Conservation (phyloP, 2,113 vertebrate genomes). For the Epinephelus fuscoguttatus region DNA sequence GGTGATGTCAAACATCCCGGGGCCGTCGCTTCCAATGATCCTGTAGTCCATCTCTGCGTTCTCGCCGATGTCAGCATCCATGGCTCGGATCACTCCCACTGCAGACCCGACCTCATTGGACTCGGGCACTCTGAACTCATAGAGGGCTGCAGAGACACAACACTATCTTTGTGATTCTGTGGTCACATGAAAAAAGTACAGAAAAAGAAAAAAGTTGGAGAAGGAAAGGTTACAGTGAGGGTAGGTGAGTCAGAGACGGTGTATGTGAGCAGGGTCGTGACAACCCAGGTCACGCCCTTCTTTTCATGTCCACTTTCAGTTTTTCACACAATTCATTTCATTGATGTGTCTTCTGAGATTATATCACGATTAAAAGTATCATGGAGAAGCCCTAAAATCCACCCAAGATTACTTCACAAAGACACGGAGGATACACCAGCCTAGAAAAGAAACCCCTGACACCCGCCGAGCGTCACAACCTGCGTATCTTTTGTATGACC, state of each 20-base stretch:
- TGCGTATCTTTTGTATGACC: not conserved
- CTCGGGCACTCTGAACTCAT: conserved; percentile 91
- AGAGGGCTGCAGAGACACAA: conserved; percentile 83
- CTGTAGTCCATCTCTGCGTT: conserved; percentile 94
- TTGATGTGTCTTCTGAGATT: not conserved
- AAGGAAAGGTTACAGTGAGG: not conserved
- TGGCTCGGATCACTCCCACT: conserved; percentile 90
- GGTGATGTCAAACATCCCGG: conserved; percentile 90
- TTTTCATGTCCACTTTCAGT: not conserved
- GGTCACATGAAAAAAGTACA: not conserved
- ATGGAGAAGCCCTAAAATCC: not conserved
- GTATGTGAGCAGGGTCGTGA: conserved; percentile 3
- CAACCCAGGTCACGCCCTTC: conserved; percentile 1
- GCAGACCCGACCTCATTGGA: conserved; percentile 83
- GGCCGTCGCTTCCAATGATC: conserved; percentile 90
- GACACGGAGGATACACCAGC: not conserved
- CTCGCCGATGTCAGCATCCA: conserved; percentile 90
- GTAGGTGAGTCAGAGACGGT: not conserved
- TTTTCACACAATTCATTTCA: conserved; percentile 10
- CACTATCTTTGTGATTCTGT: not conserved
- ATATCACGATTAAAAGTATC: not conserved
- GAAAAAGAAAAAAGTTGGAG: not conserved
- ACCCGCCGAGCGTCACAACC: not conserved
- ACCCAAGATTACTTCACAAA: not conserved
- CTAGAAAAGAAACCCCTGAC: conserved; percentile 2